These are phyloP conservation scores for Nebria salina DNA, from an alignment of 2,888 invertebrate genomes.

Conservation along the genomic window DNA sequence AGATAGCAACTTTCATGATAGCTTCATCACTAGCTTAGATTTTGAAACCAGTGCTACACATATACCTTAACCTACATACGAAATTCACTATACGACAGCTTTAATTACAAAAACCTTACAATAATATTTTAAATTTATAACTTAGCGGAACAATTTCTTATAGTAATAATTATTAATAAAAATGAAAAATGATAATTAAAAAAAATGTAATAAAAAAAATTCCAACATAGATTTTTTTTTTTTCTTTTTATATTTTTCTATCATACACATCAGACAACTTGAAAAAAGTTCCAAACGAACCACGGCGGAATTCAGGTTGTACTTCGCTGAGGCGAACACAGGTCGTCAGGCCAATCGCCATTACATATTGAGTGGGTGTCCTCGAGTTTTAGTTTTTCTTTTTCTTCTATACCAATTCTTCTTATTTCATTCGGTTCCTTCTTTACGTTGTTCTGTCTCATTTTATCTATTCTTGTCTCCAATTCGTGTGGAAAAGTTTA, in stretches of 20 bases:
- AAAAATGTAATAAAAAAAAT: no score
- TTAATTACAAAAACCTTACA: no score
- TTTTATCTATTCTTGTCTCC: not conserved
- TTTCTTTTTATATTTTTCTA: not conserved
- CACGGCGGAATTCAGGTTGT: conserved; percentile 8
- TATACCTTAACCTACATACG: no score
- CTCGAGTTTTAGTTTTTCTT: conserved; percentile 15
- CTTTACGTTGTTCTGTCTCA: not conserved
- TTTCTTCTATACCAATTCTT: conserved; percentile 11
- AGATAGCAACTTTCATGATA: not conserved
- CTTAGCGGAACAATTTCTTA: no score
- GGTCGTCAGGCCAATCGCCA: conserved; percentile 38
- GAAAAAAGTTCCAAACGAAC: not conserved
- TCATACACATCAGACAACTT: not conserved
- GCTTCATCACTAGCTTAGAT: not conserved
- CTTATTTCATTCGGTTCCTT: conserved; percentile 16
- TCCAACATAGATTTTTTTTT: not conserved
- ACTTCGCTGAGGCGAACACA: conserved; percentile 14
- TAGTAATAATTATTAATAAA: no score
- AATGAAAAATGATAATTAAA: no score
- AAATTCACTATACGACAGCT: no score
- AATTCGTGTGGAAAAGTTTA: conserved; percentile 27
- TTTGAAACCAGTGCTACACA: not conserved
- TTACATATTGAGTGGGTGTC: conserved; percentile 46
- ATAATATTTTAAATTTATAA: no score